Conservation (phyloP, 2,888 invertebrate species). For the Unio delphinus region DNA sequence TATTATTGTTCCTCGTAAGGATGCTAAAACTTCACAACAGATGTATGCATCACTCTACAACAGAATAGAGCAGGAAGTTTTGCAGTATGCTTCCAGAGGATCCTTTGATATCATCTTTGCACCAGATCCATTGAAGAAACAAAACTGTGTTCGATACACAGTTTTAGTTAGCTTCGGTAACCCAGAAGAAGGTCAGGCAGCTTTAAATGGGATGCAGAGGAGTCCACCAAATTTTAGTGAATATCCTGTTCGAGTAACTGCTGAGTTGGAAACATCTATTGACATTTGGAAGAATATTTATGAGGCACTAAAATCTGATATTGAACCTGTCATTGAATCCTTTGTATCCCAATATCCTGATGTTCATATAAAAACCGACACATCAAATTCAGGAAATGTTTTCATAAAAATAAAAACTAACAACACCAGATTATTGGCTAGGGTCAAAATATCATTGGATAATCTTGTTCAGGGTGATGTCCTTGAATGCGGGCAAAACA, state of each 20-base stretch:
- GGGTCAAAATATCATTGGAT: constrained; percentile 29
- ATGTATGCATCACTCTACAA: not conserved
- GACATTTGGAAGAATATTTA: constrained; percentile 24
- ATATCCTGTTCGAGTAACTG: constrained; percentile 10
- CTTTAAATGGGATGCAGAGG: constrained; percentile 14
- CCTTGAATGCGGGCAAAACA: constrained; percentile 24
- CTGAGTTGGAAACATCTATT: constrained; percentile 29
- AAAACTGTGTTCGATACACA: constrained; percentile 10
- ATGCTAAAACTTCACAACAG: not conserved
- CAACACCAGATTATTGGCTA: constrained; percentile 27
- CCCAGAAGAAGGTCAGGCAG: constrained; percentile 34
- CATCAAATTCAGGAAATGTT: constrained; percentile 30
- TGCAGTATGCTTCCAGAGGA: too few relatives aligned
- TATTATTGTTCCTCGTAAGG: constrained; percentile 22
- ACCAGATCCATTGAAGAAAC: constrained; percentile 3
- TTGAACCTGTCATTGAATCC: constrained; percentile 17
- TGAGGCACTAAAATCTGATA: constrained; percentile 21
- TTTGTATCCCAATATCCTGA: not conserved
- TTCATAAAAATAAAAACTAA: constrained; percentile 32
- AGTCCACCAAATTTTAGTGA: constrained; percentile 2
- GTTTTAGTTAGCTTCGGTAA: constrained; percentile 42
- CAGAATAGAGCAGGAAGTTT: too few relatives aligned
- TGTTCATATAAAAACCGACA: constrained; percentile 7
- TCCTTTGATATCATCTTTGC: too few relatives aligned
- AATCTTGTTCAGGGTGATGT: constrained; percentile 33